These are phyloP conservation scores for Clarias gariepinus DNA, from an alignment of 2,113 vertebrate species.

Conservation along the genomic window DNA sequence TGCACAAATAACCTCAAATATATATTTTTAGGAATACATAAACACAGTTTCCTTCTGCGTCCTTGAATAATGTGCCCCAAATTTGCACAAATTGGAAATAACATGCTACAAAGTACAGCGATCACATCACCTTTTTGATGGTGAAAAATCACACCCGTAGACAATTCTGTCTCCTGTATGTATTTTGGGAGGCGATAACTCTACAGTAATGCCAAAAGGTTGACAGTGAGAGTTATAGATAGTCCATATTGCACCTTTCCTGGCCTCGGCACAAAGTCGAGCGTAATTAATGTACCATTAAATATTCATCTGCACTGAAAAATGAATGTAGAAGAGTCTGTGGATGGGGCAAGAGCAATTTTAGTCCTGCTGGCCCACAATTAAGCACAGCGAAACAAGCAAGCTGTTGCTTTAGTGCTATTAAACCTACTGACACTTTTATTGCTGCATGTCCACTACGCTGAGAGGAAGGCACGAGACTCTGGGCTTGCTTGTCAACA, in stretches of 20 bases:
- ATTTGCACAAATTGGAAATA: not conserved
- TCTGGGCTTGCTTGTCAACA: slow-evolving; percentile 39
- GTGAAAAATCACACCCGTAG: slow-evolving; percentile 42
- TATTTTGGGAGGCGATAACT: slow-evolving; percentile 59
- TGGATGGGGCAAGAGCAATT: slow-evolving; percentile 59
- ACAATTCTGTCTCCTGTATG: slow-evolving; percentile 43
- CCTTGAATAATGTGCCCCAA: slow-evolving; percentile 25
- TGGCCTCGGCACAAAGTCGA: slow-evolving; percentile 57
- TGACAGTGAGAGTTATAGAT: slow-evolving; percentile 58
- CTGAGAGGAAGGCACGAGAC: slow-evolving; percentile 39
- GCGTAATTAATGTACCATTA: slow-evolving; percentile 71
- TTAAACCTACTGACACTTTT: slow-evolving; percentile 57
- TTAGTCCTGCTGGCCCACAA: slow-evolving; percentile 57
- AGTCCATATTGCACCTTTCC: slow-evolving; percentile 60
- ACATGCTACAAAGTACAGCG: not conserved
- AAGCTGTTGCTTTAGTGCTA: slow-evolving; percentile 42
- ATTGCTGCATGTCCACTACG: slow-evolving; percentile 19
- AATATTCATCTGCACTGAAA: slow-evolving; percentile 69
- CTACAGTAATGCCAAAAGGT: slow-evolving; percentile 38
- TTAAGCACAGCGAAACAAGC: slow-evolving; percentile 56
- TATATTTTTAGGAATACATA: slow-evolving; percentile 36
- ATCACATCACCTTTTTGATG: slow-evolving; percentile 14
- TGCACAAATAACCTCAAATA: slow-evolving; percentile 41
- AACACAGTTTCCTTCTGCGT: slow-evolving; percentile 48
- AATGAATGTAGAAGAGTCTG: slow-evolving; percentile 67